Conservation (phyloP, 2,113 vertebrate genomes). For the Zootoca vivipara region DNA sequence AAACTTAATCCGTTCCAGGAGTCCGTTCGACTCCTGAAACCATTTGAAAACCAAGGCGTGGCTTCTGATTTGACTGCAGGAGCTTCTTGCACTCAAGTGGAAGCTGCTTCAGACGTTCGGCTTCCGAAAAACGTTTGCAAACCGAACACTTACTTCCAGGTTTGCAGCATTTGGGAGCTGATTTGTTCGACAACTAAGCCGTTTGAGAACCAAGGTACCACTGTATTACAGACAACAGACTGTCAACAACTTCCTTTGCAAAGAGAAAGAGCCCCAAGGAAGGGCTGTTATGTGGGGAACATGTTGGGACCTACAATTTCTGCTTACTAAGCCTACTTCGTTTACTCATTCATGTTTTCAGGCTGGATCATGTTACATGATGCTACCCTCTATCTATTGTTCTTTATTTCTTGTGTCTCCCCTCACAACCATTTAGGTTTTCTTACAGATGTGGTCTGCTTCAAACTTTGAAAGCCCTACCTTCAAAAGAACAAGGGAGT, state of each 20-base stretch:
- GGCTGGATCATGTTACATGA: not conserved
- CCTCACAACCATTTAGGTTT: not conserved
- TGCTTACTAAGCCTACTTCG: not conserved
- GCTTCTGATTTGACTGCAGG: no score
- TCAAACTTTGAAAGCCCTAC: not conserved
- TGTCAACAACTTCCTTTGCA: not conserved
- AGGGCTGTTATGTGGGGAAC: not conserved
- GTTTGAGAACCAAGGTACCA: no score
- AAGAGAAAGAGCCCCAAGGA: not conserved
- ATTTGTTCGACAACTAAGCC: no score
- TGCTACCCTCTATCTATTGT: not conserved
- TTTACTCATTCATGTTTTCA: not conserved
- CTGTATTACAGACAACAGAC: not conserved
- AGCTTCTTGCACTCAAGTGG: no score
- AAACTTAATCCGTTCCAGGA: no score
- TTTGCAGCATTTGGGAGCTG: no score
- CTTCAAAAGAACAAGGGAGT: not conserved
- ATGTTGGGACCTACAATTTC: not conserved
- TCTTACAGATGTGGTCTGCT: not conserved
- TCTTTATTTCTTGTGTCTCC: not conserved
- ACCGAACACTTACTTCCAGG: no score
- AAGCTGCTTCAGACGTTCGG: no score
- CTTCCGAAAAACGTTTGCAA: no score
- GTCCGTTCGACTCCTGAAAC: no score
- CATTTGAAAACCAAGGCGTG: no score